Evolutionary conservation across 2,797 vertebrate species (phyloP), one percentile per base, ranked within the genome.

Genomic region (Microctenopoma lineatum): DNA sequence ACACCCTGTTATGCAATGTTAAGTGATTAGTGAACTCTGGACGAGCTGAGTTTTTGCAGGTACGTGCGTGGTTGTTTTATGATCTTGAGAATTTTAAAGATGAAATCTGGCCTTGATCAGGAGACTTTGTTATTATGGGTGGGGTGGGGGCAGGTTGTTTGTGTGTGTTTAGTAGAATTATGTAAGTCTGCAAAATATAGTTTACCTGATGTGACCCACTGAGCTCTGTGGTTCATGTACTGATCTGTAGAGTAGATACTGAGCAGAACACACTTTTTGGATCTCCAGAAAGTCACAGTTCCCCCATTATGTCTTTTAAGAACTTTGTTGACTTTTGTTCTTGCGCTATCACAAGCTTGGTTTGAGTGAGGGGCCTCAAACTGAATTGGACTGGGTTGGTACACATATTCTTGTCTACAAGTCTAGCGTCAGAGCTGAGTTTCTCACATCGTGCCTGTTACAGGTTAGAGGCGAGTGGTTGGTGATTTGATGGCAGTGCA

Each of bases 71-170:
- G n/a, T 15, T 36, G 42, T 59, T 79, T 81, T 80, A 80, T 72
- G 52, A 54, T 56, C 81, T 59, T 62, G 29, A 61, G 51, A 73
- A 73, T 58, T 56, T 67, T 65, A 7, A 70, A 75, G 56, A 77
- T 79, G 70, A 32, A 70, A 56, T 73, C 79, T 85, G 77, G 53
- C 79, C 89, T 82, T 81, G 78, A 70, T 61, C 51, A 3, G 58
- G 66, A 36, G 64, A 78, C 80, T 78, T 79, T 83, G 59, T 59
- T 55, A 36, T 81, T 68, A 81, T 73, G 75, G 85, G 84, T 59
- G 21, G 9, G 52, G 71, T 52, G 59, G 63, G 38, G 12, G 15
- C 18, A 14, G 26, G 10, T 11, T n/a, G 34, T 21, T 8, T 59
- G 59, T 21, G 16, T 47, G 64, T 53, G 32, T 41, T 38, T 59